A percentile compares a stretch with the other conserved stretches of the same genome.
Evolutionary conservation across 2,797 vertebrate species (phyloP).

Genomic region (Hippopotamyrus pictus): DNA sequence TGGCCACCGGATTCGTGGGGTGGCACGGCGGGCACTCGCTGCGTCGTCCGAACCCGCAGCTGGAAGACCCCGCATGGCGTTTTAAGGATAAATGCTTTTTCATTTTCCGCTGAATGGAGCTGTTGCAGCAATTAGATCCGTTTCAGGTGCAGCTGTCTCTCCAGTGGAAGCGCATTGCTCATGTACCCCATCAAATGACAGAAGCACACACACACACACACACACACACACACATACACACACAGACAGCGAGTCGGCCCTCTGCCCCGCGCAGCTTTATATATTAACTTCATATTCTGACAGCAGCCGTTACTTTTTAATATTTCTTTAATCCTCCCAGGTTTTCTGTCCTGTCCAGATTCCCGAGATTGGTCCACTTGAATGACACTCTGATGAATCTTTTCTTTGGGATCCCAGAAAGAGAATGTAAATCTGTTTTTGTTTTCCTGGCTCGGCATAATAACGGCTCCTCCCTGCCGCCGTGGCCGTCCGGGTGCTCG

Average conservation of each 20-base stretch:
- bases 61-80: no score
- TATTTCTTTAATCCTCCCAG: constrained; percentile 29
- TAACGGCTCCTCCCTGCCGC: not conserved
- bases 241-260: not conserved
- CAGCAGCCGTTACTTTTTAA: constrained; percentile 3
- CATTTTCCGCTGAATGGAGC: not conserved
- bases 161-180: not conserved
- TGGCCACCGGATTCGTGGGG: not conserved
- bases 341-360: constrained; percentile 31
- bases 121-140: not conserved
- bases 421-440: not conserved
- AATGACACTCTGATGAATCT: constrained; percentile 31
- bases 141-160: not conserved
- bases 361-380: constrained; percentile 21
- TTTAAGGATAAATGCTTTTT: not conserved
- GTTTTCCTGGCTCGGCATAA: not conserved
- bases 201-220: not conserved
- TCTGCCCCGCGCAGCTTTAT: not conserved
- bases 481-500: not conserved
- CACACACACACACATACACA: not conserved
- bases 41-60: not conserved
- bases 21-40: not conserved
- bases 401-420: constrained; percentile 18
- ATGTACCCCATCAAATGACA: not conserved
- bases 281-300: constrained; percentile 15